Conservation (phyloP, 2,113 vertebrate genomes). For the Tricholaema leucomelas region DNA sequence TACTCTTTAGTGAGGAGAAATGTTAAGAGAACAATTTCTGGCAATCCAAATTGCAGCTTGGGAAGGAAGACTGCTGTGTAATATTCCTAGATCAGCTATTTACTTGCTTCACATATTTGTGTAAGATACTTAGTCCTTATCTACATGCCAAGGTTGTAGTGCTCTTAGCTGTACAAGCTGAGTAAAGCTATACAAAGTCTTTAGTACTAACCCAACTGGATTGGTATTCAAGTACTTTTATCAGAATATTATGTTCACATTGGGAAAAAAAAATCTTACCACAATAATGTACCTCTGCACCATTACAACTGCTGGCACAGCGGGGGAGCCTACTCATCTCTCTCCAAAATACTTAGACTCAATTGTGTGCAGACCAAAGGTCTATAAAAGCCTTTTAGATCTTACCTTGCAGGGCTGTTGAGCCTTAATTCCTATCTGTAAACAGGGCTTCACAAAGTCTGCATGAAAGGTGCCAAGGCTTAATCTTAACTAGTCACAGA, state of each 20-base stretch:
- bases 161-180: background rate
- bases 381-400: background rate
- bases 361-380: background rate
- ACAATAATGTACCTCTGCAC: background rate
- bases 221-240: constrained; percentile 23
- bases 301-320: background rate
- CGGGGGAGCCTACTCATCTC: background rate
- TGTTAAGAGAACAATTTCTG: background rate
- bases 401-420: background rate
- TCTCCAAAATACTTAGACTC: background rate
- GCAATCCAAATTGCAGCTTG: constrained; percentile 9
- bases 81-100: constrained; percentile 16
- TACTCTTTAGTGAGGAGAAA: constrained; percentile 8
- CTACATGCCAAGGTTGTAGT: constrained; percentile 27
- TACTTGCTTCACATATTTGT: constrained; percentile 26
- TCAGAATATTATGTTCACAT: background rate
- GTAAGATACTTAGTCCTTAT: constrained; percentile 55
- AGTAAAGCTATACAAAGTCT: constrained; percentile 1
- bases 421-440: background rate
- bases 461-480: background rate
- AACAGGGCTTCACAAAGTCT: background rate
- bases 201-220: background rate
- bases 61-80: constrained; percentile 17
- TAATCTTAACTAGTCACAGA: constrained; percentile 1
- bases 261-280: background rate